Conservation (phyloP, 2,888 invertebrate genomes). For the Coleophora flavipennella region DNA sequence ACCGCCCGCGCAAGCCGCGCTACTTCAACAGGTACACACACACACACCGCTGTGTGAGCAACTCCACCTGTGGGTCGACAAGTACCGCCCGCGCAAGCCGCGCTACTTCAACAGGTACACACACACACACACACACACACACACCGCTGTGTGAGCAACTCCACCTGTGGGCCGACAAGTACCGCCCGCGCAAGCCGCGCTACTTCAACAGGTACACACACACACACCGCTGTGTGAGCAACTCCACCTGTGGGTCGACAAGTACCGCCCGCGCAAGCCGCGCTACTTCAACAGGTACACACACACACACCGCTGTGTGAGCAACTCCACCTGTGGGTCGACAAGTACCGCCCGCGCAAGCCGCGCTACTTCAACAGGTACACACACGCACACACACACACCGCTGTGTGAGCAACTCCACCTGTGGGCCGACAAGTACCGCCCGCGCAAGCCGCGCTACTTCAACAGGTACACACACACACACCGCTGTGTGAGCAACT, state of each 20-base stretch:
- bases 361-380: constrained; percentile 95
- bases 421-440: constrained; percentile 98
- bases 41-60: constrained; percentile 79
- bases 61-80: constrained; percentile 96
- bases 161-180: constrained; percentile 98
- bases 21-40: constrained; percentile 86
- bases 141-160: constrained; percentile 84
- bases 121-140: background rate
- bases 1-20: constrained; percentile 95
- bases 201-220: constrained; percentile 86
- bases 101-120: constrained; percentile 90
- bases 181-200: constrained; percentile 95
- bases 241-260: constrained; percentile 96
- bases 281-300: constrained; percentile 90
- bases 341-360: constrained; percentile 97
- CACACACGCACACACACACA: background rate
- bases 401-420: constrained; percentile 88
- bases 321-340: constrained; percentile 95
- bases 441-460: constrained; percentile 97
- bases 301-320: constrained; percentile 75
- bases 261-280: constrained; percentile 97
- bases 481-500: constrained; percentile 83
- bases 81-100: constrained; percentile 97
- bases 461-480: constrained; percentile 79
- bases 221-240: constrained; percentile 79